Percentiles rank a stretch among this genome's conserved stretches.
Conservation (phyloP, 2,113 vertebrate genomes). For the Chionis minor region DNA sequence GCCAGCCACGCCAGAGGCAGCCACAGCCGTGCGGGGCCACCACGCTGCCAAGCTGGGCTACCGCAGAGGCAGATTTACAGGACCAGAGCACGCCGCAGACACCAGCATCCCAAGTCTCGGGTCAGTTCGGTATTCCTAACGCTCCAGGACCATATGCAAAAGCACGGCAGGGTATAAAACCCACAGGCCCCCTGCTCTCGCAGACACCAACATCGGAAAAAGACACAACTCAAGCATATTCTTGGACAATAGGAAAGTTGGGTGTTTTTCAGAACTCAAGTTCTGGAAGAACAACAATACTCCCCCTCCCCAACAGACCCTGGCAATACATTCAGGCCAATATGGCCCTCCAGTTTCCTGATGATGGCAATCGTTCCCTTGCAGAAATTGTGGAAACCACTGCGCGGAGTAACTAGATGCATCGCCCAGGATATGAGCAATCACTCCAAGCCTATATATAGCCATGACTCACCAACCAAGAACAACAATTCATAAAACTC, state of each 20-base stretch:
- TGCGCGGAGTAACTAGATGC: not conserved
- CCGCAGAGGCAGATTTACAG: not conserved
- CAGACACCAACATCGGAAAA: not conserved
- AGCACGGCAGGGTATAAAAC: not conserved
- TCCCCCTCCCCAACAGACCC: not conserved
- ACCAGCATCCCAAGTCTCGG: not conserved
- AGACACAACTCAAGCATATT: not conserved
- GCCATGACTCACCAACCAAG: not conserved
- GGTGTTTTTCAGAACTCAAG: not conserved
- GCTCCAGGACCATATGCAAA: not conserved
- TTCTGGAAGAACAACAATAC: not conserved
- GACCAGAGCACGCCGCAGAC: not conserved
- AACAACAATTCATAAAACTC: not conserved
- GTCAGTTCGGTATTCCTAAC: not conserved
- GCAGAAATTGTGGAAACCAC: not conserved
- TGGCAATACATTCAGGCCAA: not conserved
- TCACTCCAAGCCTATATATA: not conserved
- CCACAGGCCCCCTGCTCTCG: not conserved
- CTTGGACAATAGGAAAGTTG: not conserved
- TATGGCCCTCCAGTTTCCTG: not conserved
- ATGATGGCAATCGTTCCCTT: not conserved
- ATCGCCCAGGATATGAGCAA: not conserved
- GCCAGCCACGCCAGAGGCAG: not conserved
- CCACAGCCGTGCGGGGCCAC: accelerated
- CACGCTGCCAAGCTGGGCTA: not conserved